Evolutionary conservation across 2,888 invertebrate species (phyloP).

Genomic region (Antheraea assamensis): DNA sequence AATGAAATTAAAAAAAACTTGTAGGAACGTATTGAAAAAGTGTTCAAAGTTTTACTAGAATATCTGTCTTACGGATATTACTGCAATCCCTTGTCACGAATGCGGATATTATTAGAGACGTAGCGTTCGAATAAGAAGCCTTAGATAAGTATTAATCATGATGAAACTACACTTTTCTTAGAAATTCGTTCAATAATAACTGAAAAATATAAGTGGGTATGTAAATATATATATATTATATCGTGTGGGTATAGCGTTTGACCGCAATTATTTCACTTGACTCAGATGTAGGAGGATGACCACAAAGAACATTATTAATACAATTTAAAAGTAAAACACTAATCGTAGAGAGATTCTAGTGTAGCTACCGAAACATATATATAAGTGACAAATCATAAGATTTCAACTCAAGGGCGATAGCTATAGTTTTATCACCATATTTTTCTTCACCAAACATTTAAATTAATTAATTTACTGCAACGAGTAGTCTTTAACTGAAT

Average conservation of each 20-base stretch:
- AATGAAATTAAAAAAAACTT: neutral
- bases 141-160: neutral
- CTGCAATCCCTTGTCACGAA: neutral
- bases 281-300: neutral
- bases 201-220: neutral
- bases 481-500: no score
- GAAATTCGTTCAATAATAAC: neutral
- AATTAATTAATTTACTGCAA: no score
- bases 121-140: neutral
- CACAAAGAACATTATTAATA: neutral
- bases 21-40: neutral
- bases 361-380: no score
- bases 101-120: neutral
- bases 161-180: neutral
- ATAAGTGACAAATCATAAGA: no score
- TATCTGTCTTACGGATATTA: neutral
- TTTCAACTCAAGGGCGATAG: no score
- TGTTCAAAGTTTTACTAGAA: neutral
- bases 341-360: no score
- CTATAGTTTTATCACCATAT: no score
- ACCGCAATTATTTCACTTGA: neutral
- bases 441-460: no score
- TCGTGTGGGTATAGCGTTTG: neutral
- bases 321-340: no score
- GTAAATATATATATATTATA: neutral